Evolutionary conservation across 30 jellyfish, hydroid and myxozoan genomes (phyloP).

Genomic region (Rhopilema esculentum): DNA sequence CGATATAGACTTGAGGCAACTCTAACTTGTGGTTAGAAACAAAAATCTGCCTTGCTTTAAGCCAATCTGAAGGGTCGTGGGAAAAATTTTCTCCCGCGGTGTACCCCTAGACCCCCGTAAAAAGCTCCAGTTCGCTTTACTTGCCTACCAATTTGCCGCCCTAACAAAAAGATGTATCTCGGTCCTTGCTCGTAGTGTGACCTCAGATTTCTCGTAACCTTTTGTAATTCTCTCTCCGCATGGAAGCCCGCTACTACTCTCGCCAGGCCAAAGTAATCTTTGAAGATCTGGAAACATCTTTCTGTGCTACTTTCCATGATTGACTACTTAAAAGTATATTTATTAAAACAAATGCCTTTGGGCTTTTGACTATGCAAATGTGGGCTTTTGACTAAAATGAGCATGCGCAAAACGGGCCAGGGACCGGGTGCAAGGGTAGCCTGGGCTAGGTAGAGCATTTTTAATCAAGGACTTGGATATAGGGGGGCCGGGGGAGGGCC

Average conservation of each 20-base stretch:
- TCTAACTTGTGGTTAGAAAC: not conserved
- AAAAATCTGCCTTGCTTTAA: not conserved
- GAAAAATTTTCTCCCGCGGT: not conserved
- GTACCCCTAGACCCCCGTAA: not conserved
- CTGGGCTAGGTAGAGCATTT: not conserved
- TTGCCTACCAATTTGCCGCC: not conserved
- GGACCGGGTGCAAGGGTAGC: not conserved
- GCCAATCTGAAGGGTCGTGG: not conserved
- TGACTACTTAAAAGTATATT: not conserved
- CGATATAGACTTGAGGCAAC: not conserved
- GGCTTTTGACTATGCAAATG: not conserved
- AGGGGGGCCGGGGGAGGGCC: not conserved
- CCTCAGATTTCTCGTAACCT: not conserved
- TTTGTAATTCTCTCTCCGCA: not conserved
- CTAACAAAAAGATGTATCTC: not conserved
- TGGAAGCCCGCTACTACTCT: not conserved
- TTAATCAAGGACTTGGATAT: not conserved
- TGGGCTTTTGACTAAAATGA: not conserved
- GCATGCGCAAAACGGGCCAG: not conserved
- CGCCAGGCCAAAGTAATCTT: not conserved
- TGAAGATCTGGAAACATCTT: not conserved
- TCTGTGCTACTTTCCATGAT: not conserved
- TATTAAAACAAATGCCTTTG: not conserved
- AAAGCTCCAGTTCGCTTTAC: not conserved
- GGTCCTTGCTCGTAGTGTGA: not conserved